Evolutionary conservation across 2,797 vertebrate genomes (phyloP).

Genomic region (Leptatherina wallacei): DNA sequence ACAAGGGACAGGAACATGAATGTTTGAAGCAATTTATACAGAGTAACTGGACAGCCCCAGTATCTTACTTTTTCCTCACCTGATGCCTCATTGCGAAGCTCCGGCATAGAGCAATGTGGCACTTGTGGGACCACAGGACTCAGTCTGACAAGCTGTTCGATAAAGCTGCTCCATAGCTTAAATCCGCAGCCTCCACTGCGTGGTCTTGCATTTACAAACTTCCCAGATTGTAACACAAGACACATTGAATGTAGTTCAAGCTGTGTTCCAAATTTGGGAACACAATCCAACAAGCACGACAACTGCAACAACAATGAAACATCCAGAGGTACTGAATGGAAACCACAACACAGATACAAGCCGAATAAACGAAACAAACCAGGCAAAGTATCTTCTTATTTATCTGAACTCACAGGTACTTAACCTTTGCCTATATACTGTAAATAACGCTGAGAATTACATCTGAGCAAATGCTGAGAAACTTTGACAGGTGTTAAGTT

Average conservation of each 20-base stretch:
- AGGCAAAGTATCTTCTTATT: slow-evolving; percentile 70
- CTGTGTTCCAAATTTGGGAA: slow-evolving; percentile 76
- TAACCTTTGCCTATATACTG: slow-evolving; percentile 79
- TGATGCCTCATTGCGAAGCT: slow-evolving; percentile 60
- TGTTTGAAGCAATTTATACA: slow-evolving; percentile 65
- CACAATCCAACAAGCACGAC: slow-evolving; percentile 45
- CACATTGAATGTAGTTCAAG: slow-evolving; percentile 95
- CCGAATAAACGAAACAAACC: slow-evolving; percentile 56
- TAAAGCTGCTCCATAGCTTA: slow-evolving; percentile 57
- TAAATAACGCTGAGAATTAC: slow-evolving; percentile 80
- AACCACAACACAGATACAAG: slow-evolving; percentile 58
- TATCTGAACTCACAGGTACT: slow-evolving; percentile 75
- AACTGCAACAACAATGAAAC: slow-evolving; percentile 45
- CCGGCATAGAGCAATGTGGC: slow-evolving; percentile 44
- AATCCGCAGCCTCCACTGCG: slow-evolving; percentile 53
- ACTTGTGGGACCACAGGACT: slow-evolving; percentile 41
- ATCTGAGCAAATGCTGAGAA: slow-evolving; percentile 70
- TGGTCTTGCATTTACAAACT: slow-evolving; percentile 85
- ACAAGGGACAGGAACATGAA: slow-evolving; percentile 53
- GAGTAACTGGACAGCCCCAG: slow-evolving; percentile 49
- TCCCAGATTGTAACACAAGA: slow-evolving; percentile 94
- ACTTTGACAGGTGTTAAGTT: slow-evolving; percentile 76
- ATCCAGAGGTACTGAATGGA: slow-evolving; percentile 58
- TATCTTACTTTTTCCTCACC: slow-evolving; percentile 56
- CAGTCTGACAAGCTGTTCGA: slow-evolving; percentile 44